These are phyloP conservation scores for Crocuta crocuta DNA, from an alignment of 2,113 vertebrate species.

Conservation along the genomic window DNA sequence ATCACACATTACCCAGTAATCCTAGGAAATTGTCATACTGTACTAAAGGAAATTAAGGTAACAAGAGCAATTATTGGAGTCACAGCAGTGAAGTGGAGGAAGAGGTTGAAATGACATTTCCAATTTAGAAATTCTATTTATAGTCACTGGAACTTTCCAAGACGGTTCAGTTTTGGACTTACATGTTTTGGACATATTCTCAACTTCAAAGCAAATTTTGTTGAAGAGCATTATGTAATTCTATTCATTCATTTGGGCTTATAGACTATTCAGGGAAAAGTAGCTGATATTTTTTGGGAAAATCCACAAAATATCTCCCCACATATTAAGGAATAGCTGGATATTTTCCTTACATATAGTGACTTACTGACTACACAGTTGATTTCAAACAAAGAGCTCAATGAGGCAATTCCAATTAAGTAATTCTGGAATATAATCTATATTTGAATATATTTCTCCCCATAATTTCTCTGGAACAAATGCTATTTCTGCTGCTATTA, in stretches of 20 bases:
- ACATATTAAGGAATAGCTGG: background rate
- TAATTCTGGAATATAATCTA: background rate
- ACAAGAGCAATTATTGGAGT: slow-evolving; percentile 58
- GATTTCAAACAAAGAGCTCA: slow-evolving; percentile 49
- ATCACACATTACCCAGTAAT: slow-evolving; percentile 30
- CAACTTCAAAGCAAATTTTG: slow-evolving; percentile 58
- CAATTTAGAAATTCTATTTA: slow-evolving; percentile 76
- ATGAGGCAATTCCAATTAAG: slow-evolving; percentile 19
- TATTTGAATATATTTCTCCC: slow-evolving; percentile 21
- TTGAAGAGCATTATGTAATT: slow-evolving; percentile 1
- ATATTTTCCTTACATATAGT: background rate
- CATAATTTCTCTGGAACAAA: slow-evolving; percentile 12
- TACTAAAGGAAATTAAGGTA: slow-evolving; percentile 72
- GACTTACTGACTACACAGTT: background rate
- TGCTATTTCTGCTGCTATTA: slow-evolving; percentile 31
- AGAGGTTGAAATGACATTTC: slow-evolving; percentile 75
- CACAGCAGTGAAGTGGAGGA: slow-evolving; percentile 51
- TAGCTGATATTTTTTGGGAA: background rate
- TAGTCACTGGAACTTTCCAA: slow-evolving; percentile 72
- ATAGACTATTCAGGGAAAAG: background rate
- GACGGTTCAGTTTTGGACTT: background rate
- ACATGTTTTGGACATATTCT: slow-evolving; percentile 50
- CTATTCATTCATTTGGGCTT: slow-evolving; percentile 30
- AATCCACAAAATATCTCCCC: background rate
- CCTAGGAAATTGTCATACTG: slow-evolving; percentile 57